Conservation (phyloP, 2,113 vertebrate species). For the Nestor notabilis region DNA sequence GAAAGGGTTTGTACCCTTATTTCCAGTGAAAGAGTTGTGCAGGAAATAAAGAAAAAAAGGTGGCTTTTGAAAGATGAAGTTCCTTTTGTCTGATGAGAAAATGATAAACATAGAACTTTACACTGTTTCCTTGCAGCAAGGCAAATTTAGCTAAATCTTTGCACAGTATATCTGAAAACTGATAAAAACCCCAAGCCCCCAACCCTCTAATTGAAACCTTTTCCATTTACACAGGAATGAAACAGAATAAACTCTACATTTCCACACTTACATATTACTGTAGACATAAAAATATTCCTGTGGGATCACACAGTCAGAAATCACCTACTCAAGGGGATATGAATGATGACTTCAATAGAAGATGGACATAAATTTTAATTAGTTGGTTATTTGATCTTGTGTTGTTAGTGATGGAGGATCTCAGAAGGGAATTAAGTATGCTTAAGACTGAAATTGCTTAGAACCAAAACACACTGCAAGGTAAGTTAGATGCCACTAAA, state of each 20-base stretch:
- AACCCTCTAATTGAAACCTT: not conserved
- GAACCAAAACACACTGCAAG: slow-evolving; percentile 58
- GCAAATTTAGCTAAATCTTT: not conserved
- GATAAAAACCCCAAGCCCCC: not conserved
- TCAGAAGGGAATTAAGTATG: slow-evolving; percentile 73
- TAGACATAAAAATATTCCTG: slow-evolving; percentile 60
- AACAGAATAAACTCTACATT: slow-evolving; percentile 44
- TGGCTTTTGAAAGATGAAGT: not conserved
- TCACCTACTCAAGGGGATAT: slow-evolving; percentile 52
- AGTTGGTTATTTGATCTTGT: slow-evolving; percentile 74
- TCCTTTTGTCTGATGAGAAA: not conserved
- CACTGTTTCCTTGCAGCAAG: not conserved
- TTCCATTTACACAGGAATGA: slow-evolving; percentile 44
- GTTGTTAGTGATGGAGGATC: slow-evolving; percentile 58
- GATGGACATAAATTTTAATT: slow-evolving; percentile 74
- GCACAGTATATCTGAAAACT: not conserved
- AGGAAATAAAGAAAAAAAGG: not conserved
- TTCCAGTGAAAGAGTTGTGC: not conserved
- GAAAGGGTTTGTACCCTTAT: not conserved
- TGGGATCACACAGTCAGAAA: slow-evolving; percentile 58
- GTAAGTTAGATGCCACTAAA: slow-evolving; percentile 57
- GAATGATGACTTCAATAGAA: slow-evolving; percentile 60
- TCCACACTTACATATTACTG: slow-evolving; percentile 27
- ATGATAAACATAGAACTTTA: not conserved
- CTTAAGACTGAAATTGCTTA: slow-evolving; percentile 70